These are phyloP conservation scores for Chironomus striatipennis DNA, from an alignment of 1,140 invertebrate species.

Conservation along the genomic window DNA sequence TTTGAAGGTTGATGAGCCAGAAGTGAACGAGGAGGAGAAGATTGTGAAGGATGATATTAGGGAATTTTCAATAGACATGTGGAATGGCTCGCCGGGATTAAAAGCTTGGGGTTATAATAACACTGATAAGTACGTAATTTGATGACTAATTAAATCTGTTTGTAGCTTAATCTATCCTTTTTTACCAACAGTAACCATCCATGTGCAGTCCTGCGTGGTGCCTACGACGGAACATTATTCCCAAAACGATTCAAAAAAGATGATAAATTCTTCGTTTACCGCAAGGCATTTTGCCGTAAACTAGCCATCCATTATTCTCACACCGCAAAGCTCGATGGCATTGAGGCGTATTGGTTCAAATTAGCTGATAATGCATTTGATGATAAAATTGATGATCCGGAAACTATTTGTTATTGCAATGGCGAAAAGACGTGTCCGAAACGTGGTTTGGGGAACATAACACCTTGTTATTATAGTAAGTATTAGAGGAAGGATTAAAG, in stretches of 20 bases:
- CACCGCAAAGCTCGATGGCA: slow-evolving; percentile 29
- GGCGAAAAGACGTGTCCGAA: slow-evolving; percentile 53
- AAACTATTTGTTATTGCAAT: slow-evolving; percentile 41
- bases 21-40: neutral
- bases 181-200: slow-evolving; percentile 38
- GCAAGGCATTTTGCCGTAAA: slow-evolving; percentile 58
- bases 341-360: slow-evolving; percentile 40
- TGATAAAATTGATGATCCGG: slow-evolving; percentile 30
- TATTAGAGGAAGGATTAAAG: no score
- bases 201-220: slow-evolving; percentile 50
- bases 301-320: slow-evolving; percentile 46
- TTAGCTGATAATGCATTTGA: slow-evolving; percentile 48
- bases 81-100: slow-evolving; percentile 51
- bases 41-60: slow-evolving; percentile 25
- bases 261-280: slow-evolving; percentile 48
- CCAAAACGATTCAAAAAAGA: slow-evolving; percentile 46
- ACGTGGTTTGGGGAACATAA: slow-evolving; percentile 54
- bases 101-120: slow-evolving; percentile 48
- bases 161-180: neutral
- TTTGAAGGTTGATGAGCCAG: neutral
- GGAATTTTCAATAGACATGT: slow-evolving; percentile 43
- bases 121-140: neutral
- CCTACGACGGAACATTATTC: slow-evolving; percentile 53
- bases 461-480: slow-evolving; percentile 63
- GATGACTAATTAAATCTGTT: neutral